phyloP scores from a whole-genome alignment of 2,888 invertebrate genomes.

The Steinernema hermaphroditum region DNA sequence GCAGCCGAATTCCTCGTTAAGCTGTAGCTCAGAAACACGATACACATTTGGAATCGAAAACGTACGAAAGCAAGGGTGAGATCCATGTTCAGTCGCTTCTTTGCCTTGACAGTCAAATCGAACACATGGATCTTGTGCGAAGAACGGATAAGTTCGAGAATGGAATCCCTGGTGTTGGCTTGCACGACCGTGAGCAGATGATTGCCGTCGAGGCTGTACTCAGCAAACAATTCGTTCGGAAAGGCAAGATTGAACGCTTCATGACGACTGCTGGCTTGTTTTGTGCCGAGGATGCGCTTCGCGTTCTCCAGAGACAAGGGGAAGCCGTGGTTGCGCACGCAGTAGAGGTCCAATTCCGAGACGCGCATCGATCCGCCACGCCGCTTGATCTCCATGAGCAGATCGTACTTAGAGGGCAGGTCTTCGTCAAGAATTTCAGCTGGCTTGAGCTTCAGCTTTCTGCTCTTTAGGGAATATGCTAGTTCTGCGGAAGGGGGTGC shows the following conservation, averaged over 20 bases:
- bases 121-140: neutral
- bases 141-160: neutral
- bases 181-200: neutral
- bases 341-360: neutral
- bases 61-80: neutral
- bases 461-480: neutral
- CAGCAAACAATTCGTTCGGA: neutral
- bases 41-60: neutral
- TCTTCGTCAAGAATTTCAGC: neutral
- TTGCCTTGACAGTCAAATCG: neutral
- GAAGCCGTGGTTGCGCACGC: neutral
- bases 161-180: neutral
- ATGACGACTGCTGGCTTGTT: neutral
- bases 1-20: neutral
- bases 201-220: neutral
- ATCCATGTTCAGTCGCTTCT: neutral
- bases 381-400: neutral
- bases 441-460: neutral
- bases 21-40: neutral
- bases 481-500: too few species aligned
- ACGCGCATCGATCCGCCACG: neutral
- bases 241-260: neutral
- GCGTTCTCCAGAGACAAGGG: conserved; percentile 6
- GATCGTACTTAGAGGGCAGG: neutral
- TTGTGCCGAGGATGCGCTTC: neutral